Evolutionary conservation across 1,140 invertebrate genomes (phyloP).

Genomic region (Musca vetustissima): DNA sequence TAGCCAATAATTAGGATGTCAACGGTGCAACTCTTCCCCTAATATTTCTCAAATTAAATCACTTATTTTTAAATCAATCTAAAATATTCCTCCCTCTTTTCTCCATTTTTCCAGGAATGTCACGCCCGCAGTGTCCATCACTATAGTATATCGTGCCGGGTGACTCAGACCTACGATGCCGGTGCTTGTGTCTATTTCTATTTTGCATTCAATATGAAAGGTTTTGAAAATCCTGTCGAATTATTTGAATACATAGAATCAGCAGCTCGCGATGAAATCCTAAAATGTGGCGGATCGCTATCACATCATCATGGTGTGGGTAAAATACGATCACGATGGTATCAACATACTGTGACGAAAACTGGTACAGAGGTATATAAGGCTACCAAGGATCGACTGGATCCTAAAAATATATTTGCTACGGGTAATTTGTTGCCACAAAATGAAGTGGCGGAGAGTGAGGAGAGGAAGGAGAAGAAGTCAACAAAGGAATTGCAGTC

Average conservation of each 20-base stretch:
- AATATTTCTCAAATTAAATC: too few species aligned
- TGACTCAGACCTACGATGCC: constrained; percentile 94
- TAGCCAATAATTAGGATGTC: too few species aligned
- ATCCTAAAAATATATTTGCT: constrained; percentile 94
- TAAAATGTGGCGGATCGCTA: constrained; percentile 86
- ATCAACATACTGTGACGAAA: constrained; percentile 72
- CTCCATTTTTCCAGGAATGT: constrained; percentile 66
- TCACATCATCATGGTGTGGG: constrained; percentile 97
- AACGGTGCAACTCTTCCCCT: too few species aligned
- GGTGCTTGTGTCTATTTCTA: constrained; percentile 99
- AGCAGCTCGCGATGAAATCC: constrained; percentile 87
- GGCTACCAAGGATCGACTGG: constrained; percentile 82
- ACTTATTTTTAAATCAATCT: too few species aligned
- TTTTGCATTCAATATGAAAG: constrained; percentile 85
- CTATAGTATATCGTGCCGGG: constrained; percentile 76
- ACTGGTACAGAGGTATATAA: constrained; percentile 73
- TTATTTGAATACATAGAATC: constrained; percentile 83
- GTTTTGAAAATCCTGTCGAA: constrained; percentile 71
- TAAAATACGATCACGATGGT: constrained; percentile 88
- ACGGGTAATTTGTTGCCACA: constrained; percentile 70
- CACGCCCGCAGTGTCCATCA: constrained; percentile 62
- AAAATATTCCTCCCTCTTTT: not conserved
- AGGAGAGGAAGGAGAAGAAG: constrained; percentile 58
- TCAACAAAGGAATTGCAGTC: not conserved
- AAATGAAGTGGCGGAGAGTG: constrained; percentile 6